Base-by-base conservation (phyloP, 2,888 invertebrate species). In the Poecilus cupreus region DNA sequence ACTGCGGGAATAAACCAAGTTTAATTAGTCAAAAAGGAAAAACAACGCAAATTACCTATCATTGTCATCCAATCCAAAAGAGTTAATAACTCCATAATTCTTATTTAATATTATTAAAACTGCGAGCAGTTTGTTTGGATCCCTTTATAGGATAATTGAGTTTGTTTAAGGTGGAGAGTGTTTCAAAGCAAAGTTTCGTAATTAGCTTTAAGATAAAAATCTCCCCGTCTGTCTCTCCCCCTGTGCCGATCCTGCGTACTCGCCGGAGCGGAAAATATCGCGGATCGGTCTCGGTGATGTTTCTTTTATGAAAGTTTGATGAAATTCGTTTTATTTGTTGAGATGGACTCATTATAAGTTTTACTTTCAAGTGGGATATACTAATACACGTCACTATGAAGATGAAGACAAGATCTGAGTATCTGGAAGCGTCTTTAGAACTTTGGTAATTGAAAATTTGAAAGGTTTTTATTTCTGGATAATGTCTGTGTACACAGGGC, bases 171-270 rank as follows among this genome's bases (percentile, higher is more conserved):
- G 54, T 10, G 16, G 22, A 13, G 2, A 39, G 11, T 16, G 18
- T 37, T 37, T 70, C 43, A 60, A 60, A 60, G 32, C 10, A 70
- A 70, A 70, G 37, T 70, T 64, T 18, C n/a, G 16, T 70, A 70
- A 70, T 70, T 70, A 70, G 39, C 43, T 70, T 39, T 70, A 18
- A 39, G 70, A 70, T 70, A 39, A 70, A 70, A 70, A 37, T 39
- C 70, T 39, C 0, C 1, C 1, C 6, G n/a, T n/a, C n/a, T n/a
- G n/a, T n/a, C n/a, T n/a, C n/a, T n/a, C n/a, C n/a, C n/a, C n/a
- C n/a, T n/a, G n/a, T 13, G 13, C 20, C 70, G 60, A 26, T n/a
- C 60, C 60, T 60, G 60, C 24, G n/a, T 0, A 8, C 8, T 8
- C 8, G 8, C 6, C 1, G 4, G 4, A 70, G 39, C 16, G 22